Evolutionary conservation across 2,888 invertebrate genomes (phyloP).

Genomic region (Leucophenga maculata): DNA sequence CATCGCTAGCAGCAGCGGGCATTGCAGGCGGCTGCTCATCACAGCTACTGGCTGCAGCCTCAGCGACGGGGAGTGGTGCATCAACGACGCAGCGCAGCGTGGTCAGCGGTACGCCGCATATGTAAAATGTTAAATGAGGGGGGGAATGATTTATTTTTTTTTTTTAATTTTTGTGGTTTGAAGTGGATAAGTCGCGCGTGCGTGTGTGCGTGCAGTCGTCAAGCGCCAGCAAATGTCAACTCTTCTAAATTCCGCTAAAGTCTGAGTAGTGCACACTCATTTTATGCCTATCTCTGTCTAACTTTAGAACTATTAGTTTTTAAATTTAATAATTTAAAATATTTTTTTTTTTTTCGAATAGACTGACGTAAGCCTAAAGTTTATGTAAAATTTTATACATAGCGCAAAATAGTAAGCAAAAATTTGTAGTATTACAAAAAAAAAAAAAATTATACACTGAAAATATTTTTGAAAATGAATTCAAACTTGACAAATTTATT

Average conservation of each 20-base stretch:
- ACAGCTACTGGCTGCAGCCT: constrained; percentile 60
- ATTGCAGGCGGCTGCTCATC: constrained; percentile 63
- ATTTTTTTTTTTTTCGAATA: constrained; percentile 43
- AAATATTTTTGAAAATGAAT: not conserved
- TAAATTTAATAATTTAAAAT: constrained; percentile 37
- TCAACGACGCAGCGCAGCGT: constrained; percentile 64
- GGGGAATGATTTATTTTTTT: constrained; percentile 44
- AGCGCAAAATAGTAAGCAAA: constrained; percentile 12
- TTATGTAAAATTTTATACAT: constrained; percentile 34
- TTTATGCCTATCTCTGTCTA: constrained; percentile 30
- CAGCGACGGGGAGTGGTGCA: constrained; percentile 56
- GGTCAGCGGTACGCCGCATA: constrained; percentile 72
- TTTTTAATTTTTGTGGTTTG: constrained; percentile 42
- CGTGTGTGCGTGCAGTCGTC: constrained; percentile 46
- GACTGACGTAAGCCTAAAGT: constrained; percentile 54
- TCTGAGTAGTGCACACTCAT: too few species aligned
- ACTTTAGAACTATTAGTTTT: constrained; percentile 35
- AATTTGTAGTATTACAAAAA: constrained; percentile 9
- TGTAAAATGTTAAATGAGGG: too few species aligned
- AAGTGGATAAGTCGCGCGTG: constrained; percentile 34
- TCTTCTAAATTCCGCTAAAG: constrained; percentile 23
- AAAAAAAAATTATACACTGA: constrained; percentile 4
- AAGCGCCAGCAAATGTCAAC: constrained; percentile 18
- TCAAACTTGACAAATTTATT: constrained; percentile 14
- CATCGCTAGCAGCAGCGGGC: constrained; percentile 66